Base-by-base conservation (phyloP, 2,888 invertebrate genomes). In the Dryadula phaetusa region DNA sequence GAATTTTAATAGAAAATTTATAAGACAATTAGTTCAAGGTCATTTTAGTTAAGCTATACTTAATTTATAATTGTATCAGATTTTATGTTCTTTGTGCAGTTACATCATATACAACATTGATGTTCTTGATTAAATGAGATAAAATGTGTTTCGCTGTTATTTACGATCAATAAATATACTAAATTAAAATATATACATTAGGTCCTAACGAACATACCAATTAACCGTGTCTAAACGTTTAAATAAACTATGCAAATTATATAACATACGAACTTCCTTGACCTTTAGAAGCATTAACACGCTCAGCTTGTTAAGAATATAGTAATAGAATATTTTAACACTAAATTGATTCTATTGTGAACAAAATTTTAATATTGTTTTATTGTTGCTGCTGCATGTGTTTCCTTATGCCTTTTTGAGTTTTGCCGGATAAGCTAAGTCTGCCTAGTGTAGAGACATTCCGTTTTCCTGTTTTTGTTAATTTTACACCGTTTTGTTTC, bases 51-150 rank as follows among this genome's bases (percentile, higher is more conserved):
- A 7, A 56, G 1, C 37, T 22, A 56, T 20, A 22, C 14, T 77
- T 77, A 77, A 76, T 79, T 80, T 78, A 77, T 80, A 58, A 37
- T 52, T 63, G 3, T 64, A 56, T 62, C 18, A 14, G n/a, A 79
- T 64, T 58, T 56, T 37, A 47, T 47, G 37, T 18, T 54, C 25
- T 22, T 25, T 12, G 22, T 60, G 20, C 20, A 79, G 79, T 77
- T 77, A 66, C 44, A 79, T 80, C 77, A 80, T 81, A 64, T 46
- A 66, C 64, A 70, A 34, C 56, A n/a, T 69, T 64, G 66, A 69
- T 49, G 72, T 70, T 72, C 72, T 71, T 72, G 72, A 74, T 74
- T 72, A 66, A 71, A 66, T 65, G 62, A 60, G 56, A 46, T 69
- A 53, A 58, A 49, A 66, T 63, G 53, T 62, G 65, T 49, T 64